Evolutionary conservation across 2,797 vertebrate species (phyloP), one percentile per base, ranked within the genome.

Genomic region (Malacoraja senta): DNA sequence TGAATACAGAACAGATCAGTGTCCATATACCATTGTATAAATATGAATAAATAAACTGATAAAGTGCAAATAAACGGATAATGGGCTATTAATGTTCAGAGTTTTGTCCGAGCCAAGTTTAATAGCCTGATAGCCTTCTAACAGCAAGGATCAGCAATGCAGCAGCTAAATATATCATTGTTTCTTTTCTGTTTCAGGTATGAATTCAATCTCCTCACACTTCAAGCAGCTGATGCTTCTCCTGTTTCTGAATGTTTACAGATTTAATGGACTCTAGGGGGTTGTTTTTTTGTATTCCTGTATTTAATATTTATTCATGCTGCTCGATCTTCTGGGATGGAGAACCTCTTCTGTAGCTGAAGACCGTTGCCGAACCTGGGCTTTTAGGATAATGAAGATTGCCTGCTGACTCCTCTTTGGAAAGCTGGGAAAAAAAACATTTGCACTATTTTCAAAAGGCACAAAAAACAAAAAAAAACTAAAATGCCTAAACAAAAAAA

Each of bases 291-390:
- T 77, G 7, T 77, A 93, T 58, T 76, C 76, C 91, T 58, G 95
- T 95, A 96, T 96, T 96, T 97, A 96, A 94, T 96, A 97, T 97
- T 97, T 97, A 97, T 97, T 96, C 92, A 95, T 95, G 96, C 96
- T 96, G 96, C 96, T 97, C 95, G 94, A 90, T 65, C 44, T 53
- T 80, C 79, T 93, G 44, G 78, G 81, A 61, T 76, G 91, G 91
- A 94, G 94, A 94, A 95, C 32, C 90, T 94, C 95, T 95, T 94
- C 3, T 94, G 93, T 94, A 95, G 94, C 93, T 93, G 91, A 94
- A 65, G 84, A 95, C 71, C 94, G 94, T 94, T 94, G 90, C 32
- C 21, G 84, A 74, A 78, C 93, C 94, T 81, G 38, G 83, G 44
- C 44, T 53, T 53, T 74, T 17, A 53, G 53, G 79, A 88, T 58